Evolutionary conservation across 2,797 vertebrate species (phyloP), one percentile per base, ranked within the genome.

Genomic region (Meda fulgida): DNA sequence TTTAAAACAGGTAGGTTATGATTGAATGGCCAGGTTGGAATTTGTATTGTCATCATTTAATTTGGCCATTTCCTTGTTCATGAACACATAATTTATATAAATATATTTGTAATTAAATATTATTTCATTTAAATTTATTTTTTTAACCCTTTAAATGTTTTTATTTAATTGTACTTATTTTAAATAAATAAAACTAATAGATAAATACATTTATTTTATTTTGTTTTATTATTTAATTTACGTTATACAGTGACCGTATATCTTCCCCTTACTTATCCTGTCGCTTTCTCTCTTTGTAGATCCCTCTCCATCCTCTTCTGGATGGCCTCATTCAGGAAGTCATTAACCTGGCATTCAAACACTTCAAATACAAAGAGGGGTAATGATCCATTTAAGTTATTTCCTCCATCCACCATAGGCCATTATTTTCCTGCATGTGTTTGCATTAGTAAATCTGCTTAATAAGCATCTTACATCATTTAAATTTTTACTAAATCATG

Each of bases 361-460:
- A 99, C 96, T 99, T 99, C 96, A 99, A 97, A 93, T 99, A 99
- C 92, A 99, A 98, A 93, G 98, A 99, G 95, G 98, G 98, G 98
- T 99, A 95, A 92, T 89, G 92, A 88, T 26, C 14, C 80, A 16
- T 85, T 87, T 90, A 76, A 70, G 26, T 70, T 78, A 29, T 81
- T 81, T 58, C 13, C 60, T n/a, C 2, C 31, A 73, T 38, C 4
- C 21, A 11, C 23, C 55, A 46, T 29, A 23, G 18, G 40, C 1
- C 51, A 71, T 85, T 40, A 66, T 55, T 43, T 23, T 58, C 16
- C 5, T 23, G 36, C n/a, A 6, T 60, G 26, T 60, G 18, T 66
- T 46, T 55, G 34, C 14, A 48, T 40, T 16, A 78, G 66, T 78
- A 34, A 43, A 65, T 34, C 19, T 40, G 48, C 18, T 0, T 21